Conservation (phyloP, 2,113 vertebrate species). For the Albula glossodonta region DNA sequence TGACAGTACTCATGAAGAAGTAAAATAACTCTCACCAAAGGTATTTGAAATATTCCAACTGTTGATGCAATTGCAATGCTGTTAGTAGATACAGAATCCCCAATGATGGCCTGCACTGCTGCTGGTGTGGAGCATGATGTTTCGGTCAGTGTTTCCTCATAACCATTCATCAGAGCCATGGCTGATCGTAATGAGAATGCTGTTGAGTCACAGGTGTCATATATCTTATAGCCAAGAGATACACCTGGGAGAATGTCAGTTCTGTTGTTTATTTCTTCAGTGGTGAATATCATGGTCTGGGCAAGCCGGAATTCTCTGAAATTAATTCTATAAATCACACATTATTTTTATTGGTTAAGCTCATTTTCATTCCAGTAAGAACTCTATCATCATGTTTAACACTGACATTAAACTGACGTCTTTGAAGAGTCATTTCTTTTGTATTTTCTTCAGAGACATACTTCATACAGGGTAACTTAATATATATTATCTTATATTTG, state of each 20-base stretch:
- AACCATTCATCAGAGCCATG: conserved; percentile 66
- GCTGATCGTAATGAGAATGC: conserved; percentile 63
- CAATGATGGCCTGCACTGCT: conserved; percentile 68
- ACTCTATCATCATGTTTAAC: no score
- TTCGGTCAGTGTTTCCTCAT: conserved; percentile 36
- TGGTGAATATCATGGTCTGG: conserved; percentile 57
- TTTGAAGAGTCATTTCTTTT: no score
- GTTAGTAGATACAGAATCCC: conserved; percentile 70
- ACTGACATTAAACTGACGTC: no score
- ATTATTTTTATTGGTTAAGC: not conserved
- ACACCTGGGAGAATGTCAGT: conserved; percentile 46
- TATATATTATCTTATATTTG: not conserved
- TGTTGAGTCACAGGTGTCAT: conserved; percentile 61
- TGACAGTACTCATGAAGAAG: not conserved
- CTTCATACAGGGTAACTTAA: no score
- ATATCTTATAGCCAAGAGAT: conserved; percentile 55
- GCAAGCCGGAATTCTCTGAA: conserved; percentile 53
- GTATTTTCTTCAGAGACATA: no score
- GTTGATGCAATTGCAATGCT: conserved; percentile 66
- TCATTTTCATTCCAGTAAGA: no score
- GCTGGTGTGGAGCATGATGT: conserved; percentile 55
- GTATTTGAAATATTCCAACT: conserved; percentile 66
- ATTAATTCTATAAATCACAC: conserved; percentile 38
- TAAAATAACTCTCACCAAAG: conserved; percentile 61
- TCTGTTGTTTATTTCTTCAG: conserved; percentile 54